Conservation (phyloP, 2,797 vertebrate genomes). For the Xenentodon cancila region DNA sequence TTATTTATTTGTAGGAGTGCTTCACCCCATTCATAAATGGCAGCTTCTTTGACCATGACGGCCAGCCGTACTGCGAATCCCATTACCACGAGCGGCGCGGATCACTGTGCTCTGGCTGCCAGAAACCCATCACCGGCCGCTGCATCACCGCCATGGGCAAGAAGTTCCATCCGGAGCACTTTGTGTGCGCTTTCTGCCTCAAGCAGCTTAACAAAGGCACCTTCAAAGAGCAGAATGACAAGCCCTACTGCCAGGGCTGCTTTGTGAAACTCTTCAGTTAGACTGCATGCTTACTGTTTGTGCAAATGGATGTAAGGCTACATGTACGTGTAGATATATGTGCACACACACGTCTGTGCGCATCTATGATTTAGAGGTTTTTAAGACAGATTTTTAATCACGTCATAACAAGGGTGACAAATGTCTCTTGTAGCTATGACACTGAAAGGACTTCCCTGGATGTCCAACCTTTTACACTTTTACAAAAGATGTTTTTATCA, state of each 20-base stretch:
- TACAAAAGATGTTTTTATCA: constrained; percentile 59
- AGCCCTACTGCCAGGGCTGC: constrained; percentile 96
- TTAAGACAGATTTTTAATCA: constrained; percentile 32
- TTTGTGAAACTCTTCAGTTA: constrained; percentile 96
- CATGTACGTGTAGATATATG: constrained; percentile 31
- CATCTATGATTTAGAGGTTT: constrained; percentile 33
- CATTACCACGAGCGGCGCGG: constrained; percentile 95
- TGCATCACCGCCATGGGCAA: constrained; percentile 97
- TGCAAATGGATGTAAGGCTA: constrained; percentile 17
- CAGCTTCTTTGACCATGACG: constrained; percentile 96
- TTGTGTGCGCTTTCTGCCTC: constrained; percentile 96
- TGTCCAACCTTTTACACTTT: constrained; percentile 63
- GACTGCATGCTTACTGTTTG: constrained; percentile 30
- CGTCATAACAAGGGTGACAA: constrained; percentile 23
- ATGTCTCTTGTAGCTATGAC: constrained; percentile 34
- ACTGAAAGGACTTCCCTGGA: constrained; percentile 43
- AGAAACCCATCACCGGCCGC: constrained; percentile 97
- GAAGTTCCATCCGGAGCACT: constrained; percentile 98
- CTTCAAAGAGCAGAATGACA: constrained; percentile 98
- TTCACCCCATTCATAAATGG: constrained; percentile 94
- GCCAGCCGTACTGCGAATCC: constrained; percentile 95
- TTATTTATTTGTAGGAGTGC: constrained; percentile 84
- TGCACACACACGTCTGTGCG: constrained; percentile 28
- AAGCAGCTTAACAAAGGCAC: constrained; percentile 98
- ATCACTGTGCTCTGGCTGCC: constrained; percentile 94